Evolutionary conservation across 2,888 invertebrate genomes (phyloP).

Genomic region (Agrochola lota): DNA sequence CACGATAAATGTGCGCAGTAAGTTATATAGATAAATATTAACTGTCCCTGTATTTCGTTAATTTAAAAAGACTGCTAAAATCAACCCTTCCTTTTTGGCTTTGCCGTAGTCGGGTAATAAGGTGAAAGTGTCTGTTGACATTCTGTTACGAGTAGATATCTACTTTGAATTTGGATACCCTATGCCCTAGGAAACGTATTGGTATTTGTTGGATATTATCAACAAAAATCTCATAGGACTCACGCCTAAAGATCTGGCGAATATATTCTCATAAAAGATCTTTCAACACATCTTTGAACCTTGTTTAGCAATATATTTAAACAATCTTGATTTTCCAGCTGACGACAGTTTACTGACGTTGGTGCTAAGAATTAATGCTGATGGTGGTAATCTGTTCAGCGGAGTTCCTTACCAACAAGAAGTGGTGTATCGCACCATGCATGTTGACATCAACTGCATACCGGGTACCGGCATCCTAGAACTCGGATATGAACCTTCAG

Average conservation of each 20-base stretch:
- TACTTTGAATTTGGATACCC: background rate
- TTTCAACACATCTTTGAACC: background rate
- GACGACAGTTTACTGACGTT: conserved; percentile 73
- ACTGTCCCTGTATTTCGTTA: background rate
- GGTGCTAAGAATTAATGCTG: conserved; percentile 75
- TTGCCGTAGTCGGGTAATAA: too few relatives aligned
- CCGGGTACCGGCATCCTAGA: conserved; percentile 81
- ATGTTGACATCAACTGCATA: conserved; percentile 78
- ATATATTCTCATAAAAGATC: background rate
- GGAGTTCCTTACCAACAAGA: conserved; percentile 79
- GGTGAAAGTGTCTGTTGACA: too few relatives aligned
- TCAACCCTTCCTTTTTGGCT: too few relatives aligned
- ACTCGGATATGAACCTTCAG: conserved; percentile 77
- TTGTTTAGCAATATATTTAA: background rate
- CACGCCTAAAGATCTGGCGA: background rate
- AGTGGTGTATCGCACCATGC: conserved; percentile 72
- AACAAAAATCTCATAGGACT: background rate
- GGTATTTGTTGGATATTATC: background rate
- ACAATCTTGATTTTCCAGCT: conserved; percentile 69
- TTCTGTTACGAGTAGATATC: background rate
- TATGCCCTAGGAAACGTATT: too few relatives aligned
- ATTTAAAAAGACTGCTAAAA: background rate
- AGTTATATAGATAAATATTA: conserved; percentile 62
- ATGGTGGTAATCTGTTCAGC: conserved; percentile 73
- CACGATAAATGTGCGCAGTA: conserved; percentile 88